phyloP scores from a whole-genome alignment of 2,113 vertebrate species.

The Hystrix brachyura region DNA sequence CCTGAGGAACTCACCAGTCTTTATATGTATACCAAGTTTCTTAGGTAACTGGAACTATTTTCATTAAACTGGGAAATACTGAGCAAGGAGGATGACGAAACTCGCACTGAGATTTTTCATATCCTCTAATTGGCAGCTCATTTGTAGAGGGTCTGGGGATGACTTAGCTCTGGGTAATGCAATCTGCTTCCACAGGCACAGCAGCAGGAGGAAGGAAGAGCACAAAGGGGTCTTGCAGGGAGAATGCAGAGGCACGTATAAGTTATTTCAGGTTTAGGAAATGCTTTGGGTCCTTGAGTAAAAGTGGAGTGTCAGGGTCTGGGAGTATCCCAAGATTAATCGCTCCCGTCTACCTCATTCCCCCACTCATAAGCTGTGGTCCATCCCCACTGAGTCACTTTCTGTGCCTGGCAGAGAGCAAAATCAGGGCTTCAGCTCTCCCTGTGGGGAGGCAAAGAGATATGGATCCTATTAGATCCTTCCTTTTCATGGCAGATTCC shows the following conservation, averaged over 20 bases:
- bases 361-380: background rate
- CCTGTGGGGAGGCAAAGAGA: background rate
- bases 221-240: background rate
- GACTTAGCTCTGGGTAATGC: background rate
- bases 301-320: background rate
- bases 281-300: constrained; percentile 29
- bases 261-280: constrained; percentile 45
- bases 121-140: background rate
- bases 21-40: background rate
- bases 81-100: background rate
- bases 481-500: background rate
- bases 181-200: background rate
- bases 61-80: constrained; percentile 53
- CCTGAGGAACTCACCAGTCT: background rate
- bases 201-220: background rate
- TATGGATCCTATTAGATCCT: background rate
- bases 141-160: background rate
- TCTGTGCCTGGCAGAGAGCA: background rate
- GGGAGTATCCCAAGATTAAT: constrained; percentile 5
- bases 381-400: background rate
- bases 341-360: background rate
- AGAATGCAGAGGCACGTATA: constrained; percentile 1
- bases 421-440: background rate
- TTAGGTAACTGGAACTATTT: constrained; percentile 56
- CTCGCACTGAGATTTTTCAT: background rate